phyloP scores from a whole-genome alignment of 2,797 vertebrate genomes.

The Oophaga sylvatica region DNA sequence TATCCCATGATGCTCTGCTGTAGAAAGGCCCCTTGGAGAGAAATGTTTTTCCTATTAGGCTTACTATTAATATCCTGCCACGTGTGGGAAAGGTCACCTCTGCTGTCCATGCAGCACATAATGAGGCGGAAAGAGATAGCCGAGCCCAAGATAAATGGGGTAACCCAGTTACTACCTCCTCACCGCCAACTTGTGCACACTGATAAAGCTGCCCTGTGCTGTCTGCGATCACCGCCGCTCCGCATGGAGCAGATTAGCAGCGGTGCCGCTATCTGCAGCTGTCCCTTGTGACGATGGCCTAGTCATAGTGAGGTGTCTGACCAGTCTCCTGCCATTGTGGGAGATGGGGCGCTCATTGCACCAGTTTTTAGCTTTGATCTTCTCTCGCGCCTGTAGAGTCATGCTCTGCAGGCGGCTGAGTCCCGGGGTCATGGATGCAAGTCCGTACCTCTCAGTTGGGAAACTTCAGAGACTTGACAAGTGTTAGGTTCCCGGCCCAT shows the following conservation, averaged over 20 bases:
- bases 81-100: slow-evolving; percentile 57
- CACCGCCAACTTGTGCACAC: neutral
- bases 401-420: neutral
- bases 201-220: slow-evolving; percentile 12
- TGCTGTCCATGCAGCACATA: slow-evolving; percentile 39
- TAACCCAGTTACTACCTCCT: neutral
- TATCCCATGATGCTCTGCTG: slow-evolving; percentile 14
- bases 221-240: neutral
- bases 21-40: slow-evolving; percentile 27
- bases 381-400: neutral
- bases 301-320: neutral
- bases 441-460: neutral
- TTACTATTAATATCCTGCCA: slow-evolving; percentile 59
- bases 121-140: slow-evolving; percentile 11
- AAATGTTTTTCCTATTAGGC: slow-evolving; percentile 44
- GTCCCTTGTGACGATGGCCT: slow-evolving; percentile 16
- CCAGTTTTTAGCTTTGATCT: neutral
- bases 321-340: neutral
- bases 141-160: neutral
- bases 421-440: neutral
- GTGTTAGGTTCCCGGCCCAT: neutral
- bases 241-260: too few species aligned
- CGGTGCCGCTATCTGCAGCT: neutral
- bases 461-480: neutral
- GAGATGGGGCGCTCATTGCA: neutral